Evolutionary conservation across 1,140 invertebrate genomes (phyloP).

Genomic region (Ganaspis sp.): DNA sequence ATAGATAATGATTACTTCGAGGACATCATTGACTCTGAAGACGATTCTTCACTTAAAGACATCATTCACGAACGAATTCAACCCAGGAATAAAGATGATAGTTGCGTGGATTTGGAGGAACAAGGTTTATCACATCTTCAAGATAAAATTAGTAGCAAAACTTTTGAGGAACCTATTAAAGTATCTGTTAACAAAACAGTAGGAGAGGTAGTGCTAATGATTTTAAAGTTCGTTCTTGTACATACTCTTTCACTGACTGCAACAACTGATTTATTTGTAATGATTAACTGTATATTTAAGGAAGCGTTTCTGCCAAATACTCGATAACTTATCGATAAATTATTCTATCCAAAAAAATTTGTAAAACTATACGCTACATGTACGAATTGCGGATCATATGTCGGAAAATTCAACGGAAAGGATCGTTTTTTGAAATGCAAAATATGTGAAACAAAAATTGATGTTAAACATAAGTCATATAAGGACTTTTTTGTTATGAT

Average conservation of each 20-base stretch:
- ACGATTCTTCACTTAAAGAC: no score
- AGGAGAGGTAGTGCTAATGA: conserved; percentile 1
- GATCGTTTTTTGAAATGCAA: conserved; percentile 24
- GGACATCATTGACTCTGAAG: no score
- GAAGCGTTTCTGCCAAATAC: background rate
- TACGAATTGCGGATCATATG: conserved; percentile 31
- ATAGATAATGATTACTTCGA: no score
- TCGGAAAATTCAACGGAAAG: conserved; percentile 13
- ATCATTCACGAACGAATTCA: no score
- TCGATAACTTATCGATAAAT: conserved; percentile 22
- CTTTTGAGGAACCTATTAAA: background rate
- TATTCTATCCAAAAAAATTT: conserved; percentile 19
- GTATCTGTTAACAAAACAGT: background rate
- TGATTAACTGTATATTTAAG: conserved; percentile 6
- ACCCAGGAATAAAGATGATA: no score
- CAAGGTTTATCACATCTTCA: no score
- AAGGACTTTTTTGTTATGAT: conserved; percentile 40
- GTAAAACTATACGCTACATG: background rate
- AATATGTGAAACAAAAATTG: conserved; percentile 30
- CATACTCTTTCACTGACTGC: background rate
- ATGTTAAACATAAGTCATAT: conserved; percentile 30
- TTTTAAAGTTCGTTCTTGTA: background rate
- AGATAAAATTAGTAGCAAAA: no score
- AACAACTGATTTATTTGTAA: background rate
- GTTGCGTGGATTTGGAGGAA: no score